Conservation (phyloP, 23 tunicate genomes). For the Trididemnum clinides region DNA sequence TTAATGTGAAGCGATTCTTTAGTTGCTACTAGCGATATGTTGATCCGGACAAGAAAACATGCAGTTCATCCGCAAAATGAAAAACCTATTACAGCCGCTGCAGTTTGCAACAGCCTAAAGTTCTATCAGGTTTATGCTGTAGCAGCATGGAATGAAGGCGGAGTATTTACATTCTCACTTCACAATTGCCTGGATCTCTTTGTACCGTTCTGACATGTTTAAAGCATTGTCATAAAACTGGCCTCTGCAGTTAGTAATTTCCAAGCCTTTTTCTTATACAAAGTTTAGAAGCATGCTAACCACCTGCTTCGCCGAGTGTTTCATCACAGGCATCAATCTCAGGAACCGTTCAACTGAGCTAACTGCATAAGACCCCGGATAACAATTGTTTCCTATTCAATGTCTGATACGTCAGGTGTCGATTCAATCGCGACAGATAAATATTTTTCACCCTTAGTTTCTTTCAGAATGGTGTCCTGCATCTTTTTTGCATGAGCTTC, state of each 20-base stretch:
- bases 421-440: slow-evolving; percentile 18
- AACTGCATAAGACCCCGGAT: background rate
- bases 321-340: background rate
- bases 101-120: too few relatives aligned
- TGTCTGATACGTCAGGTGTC: slow-evolving; percentile 30
- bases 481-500: background rate
- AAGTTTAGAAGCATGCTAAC: background rate
- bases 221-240: slow-evolving; percentile 43
- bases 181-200: background rate
- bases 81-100: too few relatives aligned
- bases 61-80: too few relatives aligned
- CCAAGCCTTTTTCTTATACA: background rate
- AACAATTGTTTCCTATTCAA: slow-evolving; percentile 30
- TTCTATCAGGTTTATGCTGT: background rate
- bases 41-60: too few relatives aligned
- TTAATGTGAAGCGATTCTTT: background rate
- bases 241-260: background rate
- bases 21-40: background rate
- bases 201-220: slow-evolving; percentile 17
- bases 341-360: slow-evolving; percentile 30
- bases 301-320: slow-evolving; percentile 9
- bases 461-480: background rate
- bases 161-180: too few relatives aligned
- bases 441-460: slow-evolving; percentile 4
- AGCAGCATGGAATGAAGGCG: background rate